Conservation (phyloP, 2,888 invertebrate species). For the Drosophila antonietae region DNA sequence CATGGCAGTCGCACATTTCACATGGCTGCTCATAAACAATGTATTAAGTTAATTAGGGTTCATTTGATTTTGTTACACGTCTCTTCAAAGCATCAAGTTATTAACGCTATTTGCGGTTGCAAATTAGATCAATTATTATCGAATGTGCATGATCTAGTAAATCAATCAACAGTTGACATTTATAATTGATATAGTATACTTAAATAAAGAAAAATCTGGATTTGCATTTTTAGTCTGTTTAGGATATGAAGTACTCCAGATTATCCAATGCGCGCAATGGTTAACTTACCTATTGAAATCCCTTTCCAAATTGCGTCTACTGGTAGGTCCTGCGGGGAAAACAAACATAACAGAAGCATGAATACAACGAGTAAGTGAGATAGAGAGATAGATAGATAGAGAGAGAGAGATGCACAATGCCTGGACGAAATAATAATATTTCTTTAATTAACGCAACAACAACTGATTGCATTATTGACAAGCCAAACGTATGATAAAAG, state of each 20-base stretch:
- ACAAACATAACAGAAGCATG: constrained; percentile 22
- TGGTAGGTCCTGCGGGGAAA: no score
- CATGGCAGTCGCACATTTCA: constrained; percentile 28
- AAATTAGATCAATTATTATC: constrained; percentile 9
- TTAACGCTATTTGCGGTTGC: constrained; percentile 25
- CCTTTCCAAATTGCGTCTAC: no score
- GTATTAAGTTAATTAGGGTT: constrained; percentile 62
- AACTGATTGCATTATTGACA: constrained; percentile 68
- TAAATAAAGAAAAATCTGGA: background rate
- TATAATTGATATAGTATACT: background rate
- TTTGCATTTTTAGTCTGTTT: background rate
- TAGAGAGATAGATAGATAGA: no score
- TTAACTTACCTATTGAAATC: no score
- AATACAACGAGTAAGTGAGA: background rate
- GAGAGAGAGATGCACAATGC: background rate
- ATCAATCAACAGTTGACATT: background rate
- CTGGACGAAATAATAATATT: constrained; percentile 41
- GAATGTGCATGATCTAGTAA: background rate
- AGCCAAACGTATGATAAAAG: constrained; percentile 51
- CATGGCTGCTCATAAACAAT: constrained; percentile 46
- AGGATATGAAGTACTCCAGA: background rate
- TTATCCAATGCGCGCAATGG: background rate
- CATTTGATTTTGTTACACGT: constrained; percentile 55
- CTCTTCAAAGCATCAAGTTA: constrained; percentile 36
- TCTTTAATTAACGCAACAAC: constrained; percentile 57